Evolutionary conservation across 2,113 vertebrate genomes (phyloP).

Genomic region (Cricetomys ansorgei): DNA sequence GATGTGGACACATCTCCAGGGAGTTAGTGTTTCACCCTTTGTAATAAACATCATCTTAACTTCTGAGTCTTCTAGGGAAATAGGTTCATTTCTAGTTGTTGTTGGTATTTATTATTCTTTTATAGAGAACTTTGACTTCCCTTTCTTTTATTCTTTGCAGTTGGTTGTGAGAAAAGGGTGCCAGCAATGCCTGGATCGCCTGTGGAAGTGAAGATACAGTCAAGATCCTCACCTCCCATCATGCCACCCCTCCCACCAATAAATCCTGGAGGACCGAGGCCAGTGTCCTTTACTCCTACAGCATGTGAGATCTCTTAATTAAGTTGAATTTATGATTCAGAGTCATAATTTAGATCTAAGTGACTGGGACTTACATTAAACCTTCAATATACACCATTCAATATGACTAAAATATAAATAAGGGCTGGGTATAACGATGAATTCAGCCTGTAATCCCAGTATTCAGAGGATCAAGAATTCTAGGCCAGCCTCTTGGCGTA

Average conservation of each 20-base stretch:
- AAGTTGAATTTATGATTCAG: conserved; percentile 45
- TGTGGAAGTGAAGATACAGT: conserved; percentile 98
- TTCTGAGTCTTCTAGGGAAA: conserved; percentile 44
- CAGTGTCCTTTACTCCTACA: conserved; percentile 95
- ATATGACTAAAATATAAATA: not conserved
- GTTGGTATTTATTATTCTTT: conserved; percentile 37
- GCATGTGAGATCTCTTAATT: conserved; percentile 89
- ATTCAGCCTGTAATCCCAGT: not conserved
- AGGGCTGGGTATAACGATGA: not conserved
- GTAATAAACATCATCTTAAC: not conserved
- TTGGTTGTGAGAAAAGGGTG: conserved; percentile 95
- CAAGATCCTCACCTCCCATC: conserved; percentile 94
- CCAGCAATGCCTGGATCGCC: conserved; percentile 99
- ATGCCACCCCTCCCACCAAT: conserved; percentile 97
- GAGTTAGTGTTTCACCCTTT: not conserved
- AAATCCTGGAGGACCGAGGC: conserved; percentile 94
- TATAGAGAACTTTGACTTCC: conserved; percentile 38
- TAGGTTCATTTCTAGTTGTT: conserved; percentile 56
- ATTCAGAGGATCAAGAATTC: not conserved
- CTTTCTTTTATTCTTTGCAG: conserved; percentile 84
- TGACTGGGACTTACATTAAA: not conserved
- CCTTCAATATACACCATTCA: conserved; percentile 14
- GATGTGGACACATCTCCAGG: not conserved
- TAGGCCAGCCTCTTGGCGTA: not conserved
- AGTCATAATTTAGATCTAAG: conserved; percentile 16